A percentile compares a stretch with the other conserved stretches of the same genome.
Conservation (phyloP, 2,797 vertebrate genomes). For the Synaphobranchus kaupii region DNA sequence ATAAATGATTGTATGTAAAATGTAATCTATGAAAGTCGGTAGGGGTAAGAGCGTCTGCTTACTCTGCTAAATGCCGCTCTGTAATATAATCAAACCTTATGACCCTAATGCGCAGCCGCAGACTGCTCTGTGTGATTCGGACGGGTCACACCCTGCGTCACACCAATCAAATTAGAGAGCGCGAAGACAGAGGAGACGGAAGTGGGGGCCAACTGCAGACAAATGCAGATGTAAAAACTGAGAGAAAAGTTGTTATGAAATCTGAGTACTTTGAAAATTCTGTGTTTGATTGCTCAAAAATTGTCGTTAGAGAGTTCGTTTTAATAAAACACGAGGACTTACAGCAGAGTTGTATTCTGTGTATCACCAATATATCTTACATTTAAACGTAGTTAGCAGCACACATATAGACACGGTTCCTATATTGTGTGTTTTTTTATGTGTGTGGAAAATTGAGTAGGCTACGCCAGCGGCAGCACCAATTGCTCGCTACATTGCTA, state of each 20-base stretch:
- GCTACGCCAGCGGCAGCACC: background rate
- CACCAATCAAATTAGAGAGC: conserved; percentile 25
- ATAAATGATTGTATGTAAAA: too few relatives aligned
- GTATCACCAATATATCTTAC: background rate
- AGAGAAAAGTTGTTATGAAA: background rate
- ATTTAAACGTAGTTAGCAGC: background rate
- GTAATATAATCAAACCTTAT: too few relatives aligned
- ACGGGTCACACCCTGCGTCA: background rate
- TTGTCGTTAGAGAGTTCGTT: background rate
- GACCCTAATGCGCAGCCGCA: background rate
- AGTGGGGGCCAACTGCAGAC: background rate
- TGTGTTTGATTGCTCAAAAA: background rate
- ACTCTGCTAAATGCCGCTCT: background rate
- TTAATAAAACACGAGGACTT: background rate
- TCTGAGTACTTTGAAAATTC: background rate
- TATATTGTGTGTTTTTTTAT: background rate
- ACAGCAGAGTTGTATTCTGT: background rate
- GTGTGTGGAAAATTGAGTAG: background rate
- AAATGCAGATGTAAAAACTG: too few relatives aligned
- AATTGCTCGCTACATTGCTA: background rate
- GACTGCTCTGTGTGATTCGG: background rate
- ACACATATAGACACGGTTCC: background rate
- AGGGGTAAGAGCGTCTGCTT: background rate
- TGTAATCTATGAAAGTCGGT: too few relatives aligned
- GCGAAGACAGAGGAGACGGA: conserved; percentile 19